These are phyloP conservation scores for Caretta caretta DNA, from an alignment of 2,113 vertebrate genomes.

Conservation along the genomic window DNA sequence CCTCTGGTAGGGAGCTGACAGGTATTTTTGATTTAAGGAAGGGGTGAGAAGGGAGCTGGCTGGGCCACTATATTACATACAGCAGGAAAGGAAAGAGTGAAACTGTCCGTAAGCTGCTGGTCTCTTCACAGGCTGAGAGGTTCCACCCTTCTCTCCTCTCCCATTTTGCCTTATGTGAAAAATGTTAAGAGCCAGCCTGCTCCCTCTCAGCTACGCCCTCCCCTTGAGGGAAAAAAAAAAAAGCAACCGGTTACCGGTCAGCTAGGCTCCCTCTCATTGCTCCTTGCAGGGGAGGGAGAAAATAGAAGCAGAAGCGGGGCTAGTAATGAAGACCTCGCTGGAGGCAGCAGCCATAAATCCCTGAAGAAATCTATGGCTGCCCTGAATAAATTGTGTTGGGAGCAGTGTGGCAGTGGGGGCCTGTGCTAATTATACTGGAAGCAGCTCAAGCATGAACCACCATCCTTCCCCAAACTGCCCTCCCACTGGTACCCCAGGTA, in stretches of 20 bases:
- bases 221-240: not conserved
- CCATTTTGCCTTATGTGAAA: not conserved
- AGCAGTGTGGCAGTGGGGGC: not conserved
- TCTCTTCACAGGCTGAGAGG: not conserved
- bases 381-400: not conserved
- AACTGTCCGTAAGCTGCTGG: not conserved
- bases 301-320: not conserved
- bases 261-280: not conserved
- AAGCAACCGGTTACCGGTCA: not conserved
- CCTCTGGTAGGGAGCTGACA: not conserved
- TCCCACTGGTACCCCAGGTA: not conserved
- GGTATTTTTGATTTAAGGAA: not conserved
- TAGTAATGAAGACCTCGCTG: not conserved
- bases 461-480: not conserved
- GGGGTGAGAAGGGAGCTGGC: not conserved
- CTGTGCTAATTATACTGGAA: not conserved
- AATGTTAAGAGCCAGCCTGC: not conserved
- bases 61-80: not conserved
- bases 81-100: too few species aligned
- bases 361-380: not conserved
- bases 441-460: not conserved
- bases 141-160: not conserved
- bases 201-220: not conserved
- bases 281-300: not conserved
- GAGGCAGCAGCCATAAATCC: not conserved